Percentiles rank a stretch among this genome's conserved stretches.
phyloP scores from a whole-genome alignment of 2,797 vertebrate genomes.

The Diglossa cyanea region DNA sequence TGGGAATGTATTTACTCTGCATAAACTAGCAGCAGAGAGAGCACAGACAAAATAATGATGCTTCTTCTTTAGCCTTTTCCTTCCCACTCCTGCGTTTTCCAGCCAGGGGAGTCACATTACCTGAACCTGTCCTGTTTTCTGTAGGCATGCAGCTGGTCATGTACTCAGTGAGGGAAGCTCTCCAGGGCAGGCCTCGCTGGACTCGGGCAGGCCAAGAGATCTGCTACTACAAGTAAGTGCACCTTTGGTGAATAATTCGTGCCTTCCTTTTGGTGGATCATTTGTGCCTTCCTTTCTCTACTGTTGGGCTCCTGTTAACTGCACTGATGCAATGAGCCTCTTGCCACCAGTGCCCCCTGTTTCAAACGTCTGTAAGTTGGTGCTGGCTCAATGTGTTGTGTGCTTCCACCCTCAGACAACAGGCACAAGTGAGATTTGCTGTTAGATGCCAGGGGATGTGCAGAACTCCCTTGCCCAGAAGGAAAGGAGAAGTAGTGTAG shows the following conservation, averaged over 20 bases:
- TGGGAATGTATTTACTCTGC: not conserved
- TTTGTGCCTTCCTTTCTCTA: not conserved
- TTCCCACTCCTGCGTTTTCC: not conserved
- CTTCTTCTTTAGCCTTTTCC: not conserved
- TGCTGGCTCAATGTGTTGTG: not conserved
- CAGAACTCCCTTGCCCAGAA: not conserved
- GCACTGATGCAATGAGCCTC: not conserved
- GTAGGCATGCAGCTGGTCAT: conserved; percentile 90
- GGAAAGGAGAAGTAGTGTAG: not conserved
- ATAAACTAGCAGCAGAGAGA: not conserved
- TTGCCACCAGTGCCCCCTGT: not conserved
- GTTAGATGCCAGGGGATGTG: not conserved
- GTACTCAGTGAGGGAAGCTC: conserved; percentile 88
- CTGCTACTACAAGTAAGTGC: conserved; percentile 90
- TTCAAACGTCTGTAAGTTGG: not conserved
- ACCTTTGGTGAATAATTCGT: not conserved
- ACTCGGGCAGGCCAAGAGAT: conserved; percentile 84
- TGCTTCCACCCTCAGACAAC: not conserved
- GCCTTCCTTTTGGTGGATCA: not conserved
- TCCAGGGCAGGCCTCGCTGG: conserved; percentile 87
- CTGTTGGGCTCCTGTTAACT: not conserved
- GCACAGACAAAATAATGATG: not conserved
- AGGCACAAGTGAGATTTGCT: not conserved
- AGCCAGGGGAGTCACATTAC: not conserved
- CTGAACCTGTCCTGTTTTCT: conserved; percentile 26